phyloP scores from a whole-genome alignment of 2,888 invertebrate genomes.

The Allophyes oxyacanthae region DNA sequence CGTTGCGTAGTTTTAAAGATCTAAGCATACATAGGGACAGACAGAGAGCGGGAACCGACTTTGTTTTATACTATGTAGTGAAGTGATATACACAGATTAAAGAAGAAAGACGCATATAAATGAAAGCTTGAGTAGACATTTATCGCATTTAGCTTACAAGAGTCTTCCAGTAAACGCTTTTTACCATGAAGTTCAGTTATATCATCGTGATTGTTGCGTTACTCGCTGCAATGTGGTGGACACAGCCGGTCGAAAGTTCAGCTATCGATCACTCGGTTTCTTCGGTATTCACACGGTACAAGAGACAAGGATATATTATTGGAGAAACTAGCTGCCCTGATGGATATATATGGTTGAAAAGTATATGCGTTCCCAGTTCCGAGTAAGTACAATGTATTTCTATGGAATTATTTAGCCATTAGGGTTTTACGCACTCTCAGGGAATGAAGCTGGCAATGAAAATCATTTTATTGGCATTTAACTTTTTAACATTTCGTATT shows the following conservation, averaged over 20 bases:
- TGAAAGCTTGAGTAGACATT: background rate
- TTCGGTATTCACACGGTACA: constrained; percentile 1
- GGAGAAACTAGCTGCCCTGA: constrained; percentile 1
- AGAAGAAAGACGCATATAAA: no score
- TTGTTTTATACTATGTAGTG: no score
- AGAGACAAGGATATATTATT: constrained; percentile 7
- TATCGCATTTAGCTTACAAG: background rate
- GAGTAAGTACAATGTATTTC: constrained; percentile 3
- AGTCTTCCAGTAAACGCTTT: background rate
- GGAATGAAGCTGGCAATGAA: no score
- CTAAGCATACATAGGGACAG: no score
- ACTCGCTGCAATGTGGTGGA: constrained; percentile 3
- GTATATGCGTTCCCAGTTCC: background rate
- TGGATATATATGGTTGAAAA: background rate
- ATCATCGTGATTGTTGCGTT: constrained; percentile 1
- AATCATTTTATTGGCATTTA: no score
- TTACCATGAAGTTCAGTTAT: constrained; percentile 3
- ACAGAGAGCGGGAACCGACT: no score
- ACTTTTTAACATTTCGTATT: no score
- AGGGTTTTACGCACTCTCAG: no score
- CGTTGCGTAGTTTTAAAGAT: no score
- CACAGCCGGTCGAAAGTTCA: background rate
- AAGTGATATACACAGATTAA: no score
- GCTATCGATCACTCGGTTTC: background rate
- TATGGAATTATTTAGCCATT: no score